Evolutionary conservation across 2,113 vertebrate species (phyloP).

Genomic region (Aspiorhynchus laticeps): DNA sequence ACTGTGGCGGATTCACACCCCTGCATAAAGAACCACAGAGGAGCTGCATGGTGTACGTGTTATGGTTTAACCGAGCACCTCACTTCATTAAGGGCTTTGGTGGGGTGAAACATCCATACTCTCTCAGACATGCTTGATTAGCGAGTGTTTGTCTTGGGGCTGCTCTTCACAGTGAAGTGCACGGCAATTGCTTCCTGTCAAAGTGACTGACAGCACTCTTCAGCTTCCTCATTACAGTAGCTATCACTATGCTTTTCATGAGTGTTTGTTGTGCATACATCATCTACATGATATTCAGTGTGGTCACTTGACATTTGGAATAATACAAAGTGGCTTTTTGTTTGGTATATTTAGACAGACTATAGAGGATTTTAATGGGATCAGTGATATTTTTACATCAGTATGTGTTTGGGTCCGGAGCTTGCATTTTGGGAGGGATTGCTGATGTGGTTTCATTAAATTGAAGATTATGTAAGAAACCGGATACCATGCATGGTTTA

Average conservation of each 20-base stretch:
- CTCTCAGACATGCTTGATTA: constrained; percentile 30
- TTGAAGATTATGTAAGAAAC: neutral
- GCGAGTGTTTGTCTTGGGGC: constrained; percentile 12
- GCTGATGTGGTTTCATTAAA: neutral
- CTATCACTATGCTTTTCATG: constrained; percentile 20
- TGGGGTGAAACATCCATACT: constrained; percentile 17
- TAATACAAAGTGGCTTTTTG: neutral
- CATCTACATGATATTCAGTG: constrained; percentile 2
- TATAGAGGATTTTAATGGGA: neutral
- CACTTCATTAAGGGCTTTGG: constrained; percentile 24
- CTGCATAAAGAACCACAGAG: neutral
- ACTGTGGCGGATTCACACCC: neutral
- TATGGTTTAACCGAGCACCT: neutral
- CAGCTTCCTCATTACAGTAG: constrained; percentile 15
- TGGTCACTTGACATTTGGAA: constrained; percentile 1
- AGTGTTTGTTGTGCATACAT: constrained; percentile 10
- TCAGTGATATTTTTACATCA: neutral
- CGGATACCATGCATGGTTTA: neutral
- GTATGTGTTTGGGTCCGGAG: neutral
- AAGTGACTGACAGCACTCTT: constrained; percentile 21
- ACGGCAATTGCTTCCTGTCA: neutral
- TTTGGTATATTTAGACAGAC: neutral
- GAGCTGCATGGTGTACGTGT: neutral
- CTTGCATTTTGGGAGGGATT: neutral
- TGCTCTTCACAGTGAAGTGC: constrained; percentile 21